Evolutionary conservation across 2,888 invertebrate species (phyloP).

Genomic region (Pristionchus maxplancki): DNA sequence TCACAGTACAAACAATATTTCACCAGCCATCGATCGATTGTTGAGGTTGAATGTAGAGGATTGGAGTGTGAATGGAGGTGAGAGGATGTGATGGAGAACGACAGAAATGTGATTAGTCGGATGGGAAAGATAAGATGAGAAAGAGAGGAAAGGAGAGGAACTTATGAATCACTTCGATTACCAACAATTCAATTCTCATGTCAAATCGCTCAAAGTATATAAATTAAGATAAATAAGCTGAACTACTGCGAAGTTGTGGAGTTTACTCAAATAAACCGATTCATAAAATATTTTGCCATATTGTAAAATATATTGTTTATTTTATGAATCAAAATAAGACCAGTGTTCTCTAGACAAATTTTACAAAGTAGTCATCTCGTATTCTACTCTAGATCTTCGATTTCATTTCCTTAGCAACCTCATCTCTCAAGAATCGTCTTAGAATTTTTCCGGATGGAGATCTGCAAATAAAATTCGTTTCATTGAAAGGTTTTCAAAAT

Average conservation of each 20-base stretch:
- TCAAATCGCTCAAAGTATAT: no score
- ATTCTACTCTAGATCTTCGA: not conserved
- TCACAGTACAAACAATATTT: constrained; percentile 4
- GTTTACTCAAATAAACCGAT: not conserved
- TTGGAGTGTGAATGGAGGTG: not conserved
- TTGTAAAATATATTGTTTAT: not conserved
- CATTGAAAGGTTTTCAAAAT: no score
- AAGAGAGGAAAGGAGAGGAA: not conserved
- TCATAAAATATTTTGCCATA: not conserved
- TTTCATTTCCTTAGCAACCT: not conserved
- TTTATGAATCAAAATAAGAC: not conserved
- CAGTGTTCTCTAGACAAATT: not conserved
- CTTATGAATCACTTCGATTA: not conserved
- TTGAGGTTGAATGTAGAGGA: not conserved
- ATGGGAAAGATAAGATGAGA: not conserved
- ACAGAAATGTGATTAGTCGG: not conserved
- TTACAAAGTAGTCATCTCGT: not conserved
- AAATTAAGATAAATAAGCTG: no score
- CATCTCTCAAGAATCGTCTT: constrained; percentile 19
- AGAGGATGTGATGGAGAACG: not conserved
- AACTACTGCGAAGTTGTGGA: no score
- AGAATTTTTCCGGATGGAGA: constrained; percentile 44
- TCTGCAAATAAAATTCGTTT: not conserved
- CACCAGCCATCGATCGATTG: not conserved
- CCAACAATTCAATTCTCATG: not conserved